phyloP scores from a whole-genome alignment of 2,888 invertebrate species.

The Epistrophe grossulariae region DNA sequence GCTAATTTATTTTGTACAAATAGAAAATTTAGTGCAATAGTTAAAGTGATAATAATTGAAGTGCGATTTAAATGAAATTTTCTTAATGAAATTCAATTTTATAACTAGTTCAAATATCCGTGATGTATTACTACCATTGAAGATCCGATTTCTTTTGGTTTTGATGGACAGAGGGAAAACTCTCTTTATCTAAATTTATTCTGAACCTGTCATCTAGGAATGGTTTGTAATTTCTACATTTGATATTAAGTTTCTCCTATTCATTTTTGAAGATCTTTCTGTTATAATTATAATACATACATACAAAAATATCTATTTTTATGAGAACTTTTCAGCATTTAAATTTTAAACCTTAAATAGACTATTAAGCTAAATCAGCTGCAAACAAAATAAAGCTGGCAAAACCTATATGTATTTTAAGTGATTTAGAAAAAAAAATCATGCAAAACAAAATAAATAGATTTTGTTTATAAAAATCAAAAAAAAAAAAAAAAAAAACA shows the following conservation, averaged over 20 bases:
- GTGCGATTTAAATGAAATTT: too few species aligned
- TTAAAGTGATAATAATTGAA: too few species aligned
- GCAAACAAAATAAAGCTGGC: neutral
- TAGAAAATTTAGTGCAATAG: neutral
- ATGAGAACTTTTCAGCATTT: neutral
- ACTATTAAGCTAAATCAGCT: neutral
- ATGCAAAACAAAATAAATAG: conserved; percentile 12
- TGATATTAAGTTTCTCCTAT: too few species aligned
- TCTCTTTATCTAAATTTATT: neutral
- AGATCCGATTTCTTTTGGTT: too few species aligned
- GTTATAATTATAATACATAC: neutral
- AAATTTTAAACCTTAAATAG: neutral
- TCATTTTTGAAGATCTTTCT: neutral
- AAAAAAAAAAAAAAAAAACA: conserved; percentile 29
- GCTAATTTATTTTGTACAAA: neutral
- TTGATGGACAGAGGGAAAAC: too few species aligned
- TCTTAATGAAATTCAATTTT: too few species aligned
- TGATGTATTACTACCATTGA: too few species aligned
- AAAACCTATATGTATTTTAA: neutral
- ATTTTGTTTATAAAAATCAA: neutral
- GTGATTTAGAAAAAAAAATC: neutral
- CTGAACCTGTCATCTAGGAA: neutral
- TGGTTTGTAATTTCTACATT: too few species aligned
- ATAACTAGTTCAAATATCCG: too few species aligned
- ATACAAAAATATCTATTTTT: neutral